These are phyloP conservation scores for Rafetus swinhoei DNA, from an alignment of 2,113 vertebrate genomes.

Conservation along the genomic window DNA sequence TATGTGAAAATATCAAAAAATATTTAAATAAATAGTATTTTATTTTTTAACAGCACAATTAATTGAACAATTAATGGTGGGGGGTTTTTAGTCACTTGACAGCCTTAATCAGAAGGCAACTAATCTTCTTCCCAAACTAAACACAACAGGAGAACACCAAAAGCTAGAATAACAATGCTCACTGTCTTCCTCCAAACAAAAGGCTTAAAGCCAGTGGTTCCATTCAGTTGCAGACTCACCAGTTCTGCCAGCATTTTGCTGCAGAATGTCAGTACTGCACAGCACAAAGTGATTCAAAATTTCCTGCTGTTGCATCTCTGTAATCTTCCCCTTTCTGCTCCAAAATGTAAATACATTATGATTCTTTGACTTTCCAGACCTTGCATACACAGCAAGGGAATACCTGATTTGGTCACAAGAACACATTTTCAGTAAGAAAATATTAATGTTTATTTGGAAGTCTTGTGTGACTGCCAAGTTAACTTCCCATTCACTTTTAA, in stretches of 20 bases:
- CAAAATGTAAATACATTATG: neutral
- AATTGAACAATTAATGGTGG: no score
- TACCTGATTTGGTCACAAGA: neutral
- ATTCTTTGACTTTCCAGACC: neutral
- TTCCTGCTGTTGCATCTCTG: neutral
- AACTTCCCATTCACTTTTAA: neutral
- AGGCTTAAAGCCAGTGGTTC: neutral
- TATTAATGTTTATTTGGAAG: neutral
- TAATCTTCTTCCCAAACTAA: no score
- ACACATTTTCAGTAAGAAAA: neutral
- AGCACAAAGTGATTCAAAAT: neutral
- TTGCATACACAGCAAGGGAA: neutral
- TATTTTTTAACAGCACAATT: no score
- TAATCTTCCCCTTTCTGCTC: neutral
- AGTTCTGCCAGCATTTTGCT: neutral
- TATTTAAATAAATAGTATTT: no score
- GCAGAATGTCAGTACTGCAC: neutral
- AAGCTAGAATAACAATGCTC: neutral
- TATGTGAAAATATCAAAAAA: no score
- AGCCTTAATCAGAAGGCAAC: no score
- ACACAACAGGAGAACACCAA: neutral
- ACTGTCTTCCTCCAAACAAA: neutral
- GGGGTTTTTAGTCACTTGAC: no score
- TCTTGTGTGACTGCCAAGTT: neutral
- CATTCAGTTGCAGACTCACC: neutral